Evolutionary conservation across 2,888 invertebrate genomes (phyloP).

Genomic region (Villa cingulata): DNA sequence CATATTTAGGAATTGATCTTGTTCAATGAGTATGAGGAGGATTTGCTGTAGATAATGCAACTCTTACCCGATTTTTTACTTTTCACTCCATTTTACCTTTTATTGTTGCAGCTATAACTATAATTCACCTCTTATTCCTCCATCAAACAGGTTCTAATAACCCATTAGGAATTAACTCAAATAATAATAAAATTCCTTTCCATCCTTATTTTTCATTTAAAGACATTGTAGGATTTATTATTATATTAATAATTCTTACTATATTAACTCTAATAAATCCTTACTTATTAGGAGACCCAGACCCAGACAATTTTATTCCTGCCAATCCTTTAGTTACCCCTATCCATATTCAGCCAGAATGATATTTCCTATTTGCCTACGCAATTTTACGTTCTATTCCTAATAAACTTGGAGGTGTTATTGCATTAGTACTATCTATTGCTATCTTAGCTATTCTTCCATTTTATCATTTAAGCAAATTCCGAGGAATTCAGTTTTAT

Average conservation of each 20-base stretch:
- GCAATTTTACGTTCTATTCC: slow-evolving; percentile 68
- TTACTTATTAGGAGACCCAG: slow-evolving; percentile 49
- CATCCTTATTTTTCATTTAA: slow-evolving; percentile 52
- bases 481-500: slow-evolving; percentile 47
- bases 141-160: slow-evolving; percentile 58
- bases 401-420: slow-evolving; percentile 63
- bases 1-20: slow-evolving; percentile 48
- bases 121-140: slow-evolving; percentile 50
- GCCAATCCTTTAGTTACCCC: slow-evolving; percentile 42
- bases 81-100: slow-evolving; percentile 62
- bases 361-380: slow-evolving; percentile 73
- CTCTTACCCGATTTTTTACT: slow-evolving; percentile 58
- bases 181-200: slow-evolving; percentile 54
- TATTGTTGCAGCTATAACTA: slow-evolving; percentile 44
- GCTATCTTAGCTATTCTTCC: slow-evolving; percentile 50
- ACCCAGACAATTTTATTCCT: slow-evolving; percentile 61
- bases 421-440: slow-evolving; percentile 42
- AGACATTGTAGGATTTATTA: slow-evolving; percentile 47
- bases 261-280: slow-evolving; percentile 42
- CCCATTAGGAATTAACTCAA: slow-evolving; percentile 49
- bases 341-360: slow-evolving; percentile 68
- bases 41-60: slow-evolving; percentile 58
- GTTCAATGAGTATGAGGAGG: slow-evolving; percentile 65
- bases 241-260: slow-evolving; percentile 41
- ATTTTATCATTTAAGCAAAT: slow-evolving; percentile 42